Base-by-base conservation (phyloP, 2,113 vertebrate species). In the Heterotilapia buettikoferi region DNA sequence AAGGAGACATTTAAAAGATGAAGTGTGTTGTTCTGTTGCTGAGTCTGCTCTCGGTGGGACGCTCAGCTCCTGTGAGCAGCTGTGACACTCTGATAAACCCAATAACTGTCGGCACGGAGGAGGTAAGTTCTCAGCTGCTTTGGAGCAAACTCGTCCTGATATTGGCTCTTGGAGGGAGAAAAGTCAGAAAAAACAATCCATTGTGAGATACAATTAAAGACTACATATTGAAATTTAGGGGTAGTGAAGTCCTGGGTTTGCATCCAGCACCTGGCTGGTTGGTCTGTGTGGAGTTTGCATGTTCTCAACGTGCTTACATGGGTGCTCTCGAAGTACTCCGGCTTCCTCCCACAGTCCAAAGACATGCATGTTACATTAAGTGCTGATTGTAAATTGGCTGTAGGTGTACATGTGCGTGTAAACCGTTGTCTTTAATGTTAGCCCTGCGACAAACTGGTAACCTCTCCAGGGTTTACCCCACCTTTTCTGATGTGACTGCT, bases 61-160 rank as follows among this genome's bases (percentile, higher is more conserved):
- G 2, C 6, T 59, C 83, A 4, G 93, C 88, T 82, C 91, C 94
- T 53, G 12, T 89, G 38, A 85, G 19, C 59, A 9, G 29, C 87
- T 96, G 95, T 82, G 92, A 94, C 4, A 19, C 11, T 68, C 68
- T 94, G 85, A 1, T 94, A 1, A 93, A 89, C 84, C 94, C 93
- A 7, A 88, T 94, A 63, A 19, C 81, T 8, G 6, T 94, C 88
- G 89, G 79, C 81, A 85, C n/a, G 2, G 86, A 92, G 45, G 68
- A 92, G 2, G 95, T 95, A 90, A 92, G 95, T 93, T 12, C 7
- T 50, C 6, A 2, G 26, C 29, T 82, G 26, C 45, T 68, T 63
- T 71, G n/a, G 24, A 33, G 45, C 10, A 52, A 29, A 7, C 63
- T 5, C 0, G 12, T 38, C n/a, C 50, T 80, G 78, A 6, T 24